Evolutionary conservation across 2,797 vertebrate species (phyloP), one percentile per base, ranked within the genome.

Genomic region (Zenarchopterus dispar): DNA sequence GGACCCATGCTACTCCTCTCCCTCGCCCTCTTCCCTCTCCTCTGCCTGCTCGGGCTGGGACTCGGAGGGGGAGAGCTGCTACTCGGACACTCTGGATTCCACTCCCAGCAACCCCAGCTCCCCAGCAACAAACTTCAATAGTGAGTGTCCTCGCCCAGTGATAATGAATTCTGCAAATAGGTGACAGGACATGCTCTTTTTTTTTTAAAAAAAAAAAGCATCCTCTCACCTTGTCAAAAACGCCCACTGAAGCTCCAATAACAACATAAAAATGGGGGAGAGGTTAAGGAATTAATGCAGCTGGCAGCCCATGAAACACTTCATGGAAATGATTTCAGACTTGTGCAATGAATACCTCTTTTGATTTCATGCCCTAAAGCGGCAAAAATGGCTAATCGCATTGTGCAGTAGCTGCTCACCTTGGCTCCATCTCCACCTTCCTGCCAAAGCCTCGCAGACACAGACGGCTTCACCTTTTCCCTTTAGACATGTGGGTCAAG

Each of bases 21-120:
- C 94, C 73, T 90, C 87, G 0, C 94, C 94, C 70, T 92, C 90
- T 49, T 93, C 88, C 50, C 90, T 95, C 72, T 96, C 94, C 58
- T 96, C 96, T 0, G 95, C 94, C 8, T 93, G 92, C 24, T 97
- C 95, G 2, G 92, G 92, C 77, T 97, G 95, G 95, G 96, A 97
- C 75, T 96, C 94, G 0, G 97, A 97, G 0, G 96, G 95, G 43
- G 96, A 97, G 77, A 94, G 87, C 90, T 95, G 93, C 75, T 94
- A 36, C 15, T 95, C 92, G 1, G 93, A 96, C 78, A 90, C 93
- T 62, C 82, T 94, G 80, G 93, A 94, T 82, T 94, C 90, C 57
- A 92, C 91, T 69, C 85, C 93, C 84, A 90, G 93, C 85, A 92
- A 92, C 80, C 93, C 94, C 77, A 81, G 90, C 76, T 93, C 94